Evolutionary conservation across 2,888 invertebrate genomes (phyloP).

Genomic region (Brachypterus glaber): DNA sequence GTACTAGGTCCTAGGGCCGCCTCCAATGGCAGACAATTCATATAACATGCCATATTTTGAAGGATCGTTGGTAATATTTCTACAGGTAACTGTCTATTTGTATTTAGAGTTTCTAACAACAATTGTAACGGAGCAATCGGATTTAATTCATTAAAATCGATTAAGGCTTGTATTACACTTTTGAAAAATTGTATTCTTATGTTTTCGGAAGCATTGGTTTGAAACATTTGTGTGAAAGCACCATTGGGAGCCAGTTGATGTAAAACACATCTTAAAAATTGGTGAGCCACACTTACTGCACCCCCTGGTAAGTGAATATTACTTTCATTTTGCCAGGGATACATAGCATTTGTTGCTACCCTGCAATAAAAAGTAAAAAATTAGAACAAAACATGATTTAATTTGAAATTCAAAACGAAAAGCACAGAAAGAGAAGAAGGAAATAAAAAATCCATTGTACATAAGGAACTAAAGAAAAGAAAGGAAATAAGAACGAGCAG

Average conservation of each 20-base stretch:
- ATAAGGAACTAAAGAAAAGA: too few relatives aligned
- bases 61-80: slow-evolving; percentile 69
- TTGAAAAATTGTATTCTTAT: slow-evolving; percentile 80
- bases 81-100: slow-evolving; percentile 62
- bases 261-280: slow-evolving; percentile 90
- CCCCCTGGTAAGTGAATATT: slow-evolving; percentile 88
- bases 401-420: not conserved
- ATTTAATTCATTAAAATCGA: slow-evolving; percentile 93
- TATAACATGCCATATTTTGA: slow-evolving; percentile 86
- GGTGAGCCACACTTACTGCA: slow-evolving; percentile 90
- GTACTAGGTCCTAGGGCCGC: slow-evolving; percentile 59
- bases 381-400: not conserved
- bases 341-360: slow-evolving; percentile 66
- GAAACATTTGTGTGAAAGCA: slow-evolving; percentile 91
- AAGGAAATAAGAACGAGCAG: too few relatives aligned
- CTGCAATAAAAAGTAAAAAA: too few relatives aligned
- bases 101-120: slow-evolving; percentile 74
- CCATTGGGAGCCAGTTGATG: slow-evolving; percentile 97
- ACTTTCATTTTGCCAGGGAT: slow-evolving; percentile 83
- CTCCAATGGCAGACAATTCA: slow-evolving; percentile 84
- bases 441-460: too few relatives aligned
- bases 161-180: slow-evolving; percentile 84
- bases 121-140: slow-evolving; percentile 89
- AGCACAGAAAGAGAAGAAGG: too few relatives aligned
- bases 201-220: slow-evolving; percentile 69